Conservation (phyloP, 2,113 vertebrate species). For the Argyrosomus japonicus region DNA sequence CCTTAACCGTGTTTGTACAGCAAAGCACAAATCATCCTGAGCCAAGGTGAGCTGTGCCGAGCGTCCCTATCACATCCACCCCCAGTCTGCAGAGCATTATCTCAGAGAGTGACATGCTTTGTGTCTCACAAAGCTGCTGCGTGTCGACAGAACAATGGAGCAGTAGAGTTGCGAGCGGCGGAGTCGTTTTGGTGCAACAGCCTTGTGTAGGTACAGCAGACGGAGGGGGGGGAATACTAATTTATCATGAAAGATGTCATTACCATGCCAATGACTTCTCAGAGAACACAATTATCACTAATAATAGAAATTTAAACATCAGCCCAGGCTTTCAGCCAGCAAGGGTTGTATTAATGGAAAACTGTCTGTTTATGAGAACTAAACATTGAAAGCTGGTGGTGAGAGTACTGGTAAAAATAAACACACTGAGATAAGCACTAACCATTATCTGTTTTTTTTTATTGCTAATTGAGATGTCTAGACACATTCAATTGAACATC, state of each 20-base stretch:
- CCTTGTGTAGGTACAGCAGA: constrained; percentile 59
- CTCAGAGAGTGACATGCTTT: constrained; percentile 73
- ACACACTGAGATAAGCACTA: constrained; percentile 65
- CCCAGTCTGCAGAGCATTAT: constrained; percentile 59
- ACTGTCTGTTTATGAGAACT: constrained; percentile 71
- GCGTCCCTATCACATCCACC: constrained; percentile 34
- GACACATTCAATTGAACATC: constrained; percentile 81
- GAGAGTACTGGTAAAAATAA: constrained; percentile 52
- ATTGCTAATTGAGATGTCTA: constrained; percentile 83
- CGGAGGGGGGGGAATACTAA: constrained; percentile 55
- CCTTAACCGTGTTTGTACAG: constrained; percentile 4
- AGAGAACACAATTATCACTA: constrained; percentile 74
- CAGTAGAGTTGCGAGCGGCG: constrained; percentile 54
- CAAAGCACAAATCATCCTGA: constrained; percentile 43
- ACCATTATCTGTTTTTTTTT: constrained; percentile 50
- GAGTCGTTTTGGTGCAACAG: constrained; percentile 65
- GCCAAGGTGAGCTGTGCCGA: constrained; percentile 57
- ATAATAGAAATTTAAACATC: constrained; percentile 78
- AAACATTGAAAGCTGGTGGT: constrained; percentile 58
- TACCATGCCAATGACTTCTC: constrained; percentile 75
- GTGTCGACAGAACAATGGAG: constrained; percentile 75
- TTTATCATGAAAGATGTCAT: constrained; percentile 79
- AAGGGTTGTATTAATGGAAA: constrained; percentile 65
- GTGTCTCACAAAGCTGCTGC: constrained; percentile 72
- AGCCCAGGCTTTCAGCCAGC: constrained; percentile 66